A percentile compares a stretch with the other conserved stretches of the same genome.
phyloP scores from a whole-genome alignment of 2,797 vertebrate genomes.

The Chanos chanos region DNA sequence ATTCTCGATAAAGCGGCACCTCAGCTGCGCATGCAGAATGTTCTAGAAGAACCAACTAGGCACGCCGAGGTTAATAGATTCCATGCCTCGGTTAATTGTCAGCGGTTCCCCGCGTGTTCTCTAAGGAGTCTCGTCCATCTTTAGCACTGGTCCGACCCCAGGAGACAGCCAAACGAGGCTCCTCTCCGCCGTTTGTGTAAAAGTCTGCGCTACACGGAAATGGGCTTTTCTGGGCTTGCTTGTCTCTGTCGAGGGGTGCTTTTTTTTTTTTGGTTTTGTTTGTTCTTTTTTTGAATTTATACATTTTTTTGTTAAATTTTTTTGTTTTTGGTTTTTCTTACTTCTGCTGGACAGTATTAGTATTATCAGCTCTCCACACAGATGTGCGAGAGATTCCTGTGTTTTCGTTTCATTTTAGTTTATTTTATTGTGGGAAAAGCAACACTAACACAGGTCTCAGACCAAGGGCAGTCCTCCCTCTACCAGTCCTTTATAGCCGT shows the following conservation, averaged over 20 bases:
- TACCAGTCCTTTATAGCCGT: slow-evolving; percentile 15
- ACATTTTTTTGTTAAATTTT: background rate
- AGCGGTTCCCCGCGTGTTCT: slow-evolving; percentile 39
- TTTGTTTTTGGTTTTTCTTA: slow-evolving; percentile 12
- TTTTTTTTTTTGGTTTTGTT: background rate
- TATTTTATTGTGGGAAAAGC: too few relatives aligned
- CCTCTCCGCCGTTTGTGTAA: slow-evolving; percentile 12
- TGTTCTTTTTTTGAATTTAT: slow-evolving; percentile 1
- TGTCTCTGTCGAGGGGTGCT: slow-evolving; percentile 11
- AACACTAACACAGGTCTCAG: slow-evolving; percentile 1
- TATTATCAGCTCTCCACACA: background rate
- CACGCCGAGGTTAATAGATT: too few relatives aligned
- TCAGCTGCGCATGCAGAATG: too few relatives aligned
- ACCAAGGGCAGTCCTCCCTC: slow-evolving; percentile 15
- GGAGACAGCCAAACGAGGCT: slow-evolving; percentile 25
- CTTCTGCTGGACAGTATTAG: slow-evolving; percentile 46
- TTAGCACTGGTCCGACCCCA: slow-evolving; percentile 45
- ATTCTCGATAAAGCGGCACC: too few relatives aligned
- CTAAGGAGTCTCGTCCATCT: slow-evolving; percentile 63
- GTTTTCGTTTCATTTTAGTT: background rate
- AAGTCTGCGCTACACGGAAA: background rate
- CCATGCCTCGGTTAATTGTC: too few relatives aligned
- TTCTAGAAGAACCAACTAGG: too few relatives aligned
- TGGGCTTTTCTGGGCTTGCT: background rate
- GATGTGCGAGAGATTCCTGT: slow-evolving; percentile 33